Evolutionary conservation across 2,797 vertebrate species (phyloP), one percentile per base, ranked within the genome.

Genomic region (Bradypodion pumilum): DNA sequence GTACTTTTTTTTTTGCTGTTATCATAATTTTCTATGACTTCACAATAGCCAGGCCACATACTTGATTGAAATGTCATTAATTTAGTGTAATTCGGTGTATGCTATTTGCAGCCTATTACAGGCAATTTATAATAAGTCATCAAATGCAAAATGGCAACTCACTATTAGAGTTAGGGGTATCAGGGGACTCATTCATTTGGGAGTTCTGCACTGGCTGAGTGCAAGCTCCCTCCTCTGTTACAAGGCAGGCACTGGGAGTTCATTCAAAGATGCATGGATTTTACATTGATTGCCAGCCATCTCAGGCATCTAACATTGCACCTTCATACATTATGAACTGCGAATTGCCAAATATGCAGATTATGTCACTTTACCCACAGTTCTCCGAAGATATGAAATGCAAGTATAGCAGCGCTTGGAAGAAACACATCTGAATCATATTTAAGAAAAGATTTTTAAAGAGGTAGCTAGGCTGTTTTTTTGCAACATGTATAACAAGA

Each of bases 31-130:
- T 75, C 69, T 81, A 76, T 62, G 40, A n/a, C 42, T 76, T 85
- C 60, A 5, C n/a, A 85, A 85, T 69, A 81, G 78, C 23, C 63
- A 68, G 37, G 75, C 85, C 78, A 85, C 63, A 81, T n/a, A 65
- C 81, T 81, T 81, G 85, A 85, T 75, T 81, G 75, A 76, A 69
- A 81, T 69, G 62, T 60, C 49, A 81, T 81, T 85, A 85, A 81
- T 75, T 69, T 81, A 37, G n/a, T 69, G 19, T 35, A 44, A 85
- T 85, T 69, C 69, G 46, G 23, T 69, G 16, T 35, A 44, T 63
- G 35, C 62, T 81, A 81, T 81, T 76, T 85, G 78, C 63, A 60
- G 29, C n/a, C 73, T 75, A 46, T 85, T 81, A 80, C 72, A 62
- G 46, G 52, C 42, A 56, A 80, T 85, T 75, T 70, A 80, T 85